Base-by-base conservation (phyloP, 2,888 invertebrate genomes). In the Cheilosia variabilis region DNA sequence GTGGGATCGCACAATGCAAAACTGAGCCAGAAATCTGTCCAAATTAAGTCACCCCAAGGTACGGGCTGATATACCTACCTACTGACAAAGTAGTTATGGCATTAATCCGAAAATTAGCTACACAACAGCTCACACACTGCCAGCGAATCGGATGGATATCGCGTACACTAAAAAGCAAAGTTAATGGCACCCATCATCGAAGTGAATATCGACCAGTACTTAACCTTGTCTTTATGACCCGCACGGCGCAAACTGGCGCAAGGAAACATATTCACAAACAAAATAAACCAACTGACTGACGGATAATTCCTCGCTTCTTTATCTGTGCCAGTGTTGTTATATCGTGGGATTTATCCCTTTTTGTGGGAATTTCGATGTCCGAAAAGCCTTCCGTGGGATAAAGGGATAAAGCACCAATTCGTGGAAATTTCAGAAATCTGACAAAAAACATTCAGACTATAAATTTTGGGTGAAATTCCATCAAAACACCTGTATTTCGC, bases 41-140 rank as follows among this genome's bases (percentile, higher is more conserved):
- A 50, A 65, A 65, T 65, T 65, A 65, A 65, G 65, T 65, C 65
- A 66, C 53, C 66, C 27, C 53, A 41, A 53, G 41, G 53, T 22
- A 37, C 37, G 37, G 13, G 34, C 9, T 9, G 31, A 31, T 31
- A 31, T 31, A 9, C 31, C 9, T 31, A 31, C 31, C 15, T 19
- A 31, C 7, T 27, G 7, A 65, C 31, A 65, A 31, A 31, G 24
- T 45, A 10, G 65, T 19, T 37, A 37, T 13, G 6, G 65, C 22
- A 22, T 31, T 65, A 65, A 65, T 50, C 50, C 65, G 34, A 65
- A 50, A 65, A 65, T 65, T 50, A 47, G 50, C 65, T 15, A 37
- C 65, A 22, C 37, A 47, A 4, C 10, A 24, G 17, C n/a, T 47
- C 37, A 47, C 17, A 17, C 9, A 65, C 9, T 53, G 53, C 41